Evolutionary conservation across 2,888 invertebrate species (phyloP), one percentile per base, ranked within the genome.

Genomic region (Orchesellides sinensis): DNA sequence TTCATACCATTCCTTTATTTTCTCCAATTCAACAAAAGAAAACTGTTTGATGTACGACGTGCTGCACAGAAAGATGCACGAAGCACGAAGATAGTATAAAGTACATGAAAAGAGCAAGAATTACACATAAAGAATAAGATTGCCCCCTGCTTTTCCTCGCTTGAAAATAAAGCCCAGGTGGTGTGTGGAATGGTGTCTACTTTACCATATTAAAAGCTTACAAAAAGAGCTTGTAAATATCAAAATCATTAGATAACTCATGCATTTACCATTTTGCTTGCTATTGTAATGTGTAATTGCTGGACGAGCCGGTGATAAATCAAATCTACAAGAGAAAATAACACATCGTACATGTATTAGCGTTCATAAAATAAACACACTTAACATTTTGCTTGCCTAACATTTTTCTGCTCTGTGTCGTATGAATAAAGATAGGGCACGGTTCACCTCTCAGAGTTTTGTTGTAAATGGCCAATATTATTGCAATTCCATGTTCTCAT

Each of bases 201-300:
- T 40, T 40, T n/a, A n/a, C n/a, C n/a, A n/a, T n/a, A 5, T 40
- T 40, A 40, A 40, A 35, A 35, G 35, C 35, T 35, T 35, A 5
- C 35, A 35, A 47, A 47, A 12, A 3, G 25, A 10, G 23, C 54
- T 54, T 54, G 54, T 54, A 54, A 54, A 54, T 54, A 54, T 25
- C 23, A 17, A 54, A 54, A 54, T 25, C 54, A 35, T 65, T 40
- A 21, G 63, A 65, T 65, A 65, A 65, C 14, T 17, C 17, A 40
- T 40, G 47, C 10, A 66, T 66, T 66, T 45, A 47, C n/a, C n/a
- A n/a, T n/a, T n/a, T n/a, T n/a, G n/a, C 6, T 66, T 47, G 45
- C 27, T 27, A 32, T 52, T 69, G 52, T 69, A 19, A 32, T 69
- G 40, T 69, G 69, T 69, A 69, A 69, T 69, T 69, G 69, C 27